Conservation (phyloP, 30 jellyfish, hydroid and myxozoan genomes). For the Cassiopea andromeda region DNA sequence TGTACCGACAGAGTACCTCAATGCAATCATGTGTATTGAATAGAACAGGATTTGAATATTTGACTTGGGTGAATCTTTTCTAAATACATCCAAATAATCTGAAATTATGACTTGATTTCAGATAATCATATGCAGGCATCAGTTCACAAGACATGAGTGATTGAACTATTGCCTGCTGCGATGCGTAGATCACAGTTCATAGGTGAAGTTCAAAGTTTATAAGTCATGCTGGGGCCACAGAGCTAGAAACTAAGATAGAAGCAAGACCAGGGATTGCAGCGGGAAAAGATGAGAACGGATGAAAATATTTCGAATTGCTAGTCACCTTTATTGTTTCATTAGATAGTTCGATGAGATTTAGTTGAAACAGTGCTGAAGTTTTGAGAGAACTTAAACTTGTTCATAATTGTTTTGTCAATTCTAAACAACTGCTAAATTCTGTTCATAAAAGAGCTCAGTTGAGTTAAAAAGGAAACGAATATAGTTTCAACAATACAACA, state of each 20-base stretch:
- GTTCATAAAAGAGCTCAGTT: too few species aligned
- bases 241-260: background rate
- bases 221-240: background rate
- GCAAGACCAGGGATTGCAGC: background rate
- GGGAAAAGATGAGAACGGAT: too few species aligned
- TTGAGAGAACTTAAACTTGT: too few species aligned
- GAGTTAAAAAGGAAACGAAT: too few species aligned
- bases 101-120: slow-evolving; percentile 7
- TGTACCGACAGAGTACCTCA: slow-evolving; percentile 39
- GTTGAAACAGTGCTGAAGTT: too few species aligned
- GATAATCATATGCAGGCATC: slow-evolving; percentile 8
- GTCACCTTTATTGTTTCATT: too few species aligned
- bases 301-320: too few species aligned
- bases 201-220: background rate
- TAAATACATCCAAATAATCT: slow-evolving; percentile 1
- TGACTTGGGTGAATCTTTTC: slow-evolving; percentile 24
- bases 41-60: slow-evolving; percentile 37
- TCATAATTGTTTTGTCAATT: too few species aligned
- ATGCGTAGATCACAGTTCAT: background rate
- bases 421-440: too few species aligned
- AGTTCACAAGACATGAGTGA: slow-evolving; percentile 1
- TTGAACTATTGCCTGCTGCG: background rate
- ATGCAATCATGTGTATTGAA: slow-evolving; percentile 3
- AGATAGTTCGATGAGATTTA: too few species aligned
- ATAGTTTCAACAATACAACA: too few species aligned